Percentiles rank a stretch among this genome's conserved stretches.
phyloP scores from a whole-genome alignment of 2,797 vertebrate genomes.

The Neopelma chrysocephalum region DNA sequence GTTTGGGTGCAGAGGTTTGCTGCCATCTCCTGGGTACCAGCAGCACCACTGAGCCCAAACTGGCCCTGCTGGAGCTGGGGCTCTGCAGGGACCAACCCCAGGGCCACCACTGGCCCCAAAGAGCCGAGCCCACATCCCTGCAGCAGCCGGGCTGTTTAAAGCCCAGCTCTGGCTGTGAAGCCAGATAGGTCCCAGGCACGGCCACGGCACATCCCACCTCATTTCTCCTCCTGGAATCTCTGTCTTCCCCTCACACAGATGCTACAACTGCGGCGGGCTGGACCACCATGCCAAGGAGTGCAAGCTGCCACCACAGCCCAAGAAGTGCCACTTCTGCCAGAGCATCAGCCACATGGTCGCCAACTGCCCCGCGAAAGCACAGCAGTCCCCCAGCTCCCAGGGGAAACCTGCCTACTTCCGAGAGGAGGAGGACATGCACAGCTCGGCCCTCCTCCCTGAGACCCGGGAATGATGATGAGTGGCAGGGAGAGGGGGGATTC shows the following conservation, averaged over 20 bases:
- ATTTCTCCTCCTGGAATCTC: not conserved
- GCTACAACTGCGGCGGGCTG: conserved; percentile 96
- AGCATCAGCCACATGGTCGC: conserved; percentile 96
- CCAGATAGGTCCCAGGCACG: accelerated
- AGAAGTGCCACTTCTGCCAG: conserved; percentile 98
- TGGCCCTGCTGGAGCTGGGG: not conserved
- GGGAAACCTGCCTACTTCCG: conserved; percentile 83
- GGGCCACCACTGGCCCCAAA: not conserved
- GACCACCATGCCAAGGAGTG: conserved; percentile 99
- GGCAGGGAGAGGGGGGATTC: conserved; percentile 20
- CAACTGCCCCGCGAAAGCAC: conserved; percentile 90
- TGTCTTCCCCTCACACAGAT: conserved; percentile 75
- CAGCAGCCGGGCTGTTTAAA: accelerated
- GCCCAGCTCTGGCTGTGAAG: not conserved
- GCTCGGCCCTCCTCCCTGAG: conserved; percentile 77
- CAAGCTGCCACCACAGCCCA: conserved; percentile 94
- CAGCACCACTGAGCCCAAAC: not conserved
- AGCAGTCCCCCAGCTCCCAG: conserved; percentile 89
- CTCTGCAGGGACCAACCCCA: not conserved
- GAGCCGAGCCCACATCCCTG: accelerated
- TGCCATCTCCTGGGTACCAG: conserved; percentile 66
- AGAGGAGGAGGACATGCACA: conserved; percentile 85
- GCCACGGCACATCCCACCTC: not conserved
- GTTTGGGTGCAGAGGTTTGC: not conserved
- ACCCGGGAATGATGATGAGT: conserved; percentile 71